phyloP scores from a whole-genome alignment of 2,113 vertebrate species.

The Hippocampus mohnikei region DNA sequence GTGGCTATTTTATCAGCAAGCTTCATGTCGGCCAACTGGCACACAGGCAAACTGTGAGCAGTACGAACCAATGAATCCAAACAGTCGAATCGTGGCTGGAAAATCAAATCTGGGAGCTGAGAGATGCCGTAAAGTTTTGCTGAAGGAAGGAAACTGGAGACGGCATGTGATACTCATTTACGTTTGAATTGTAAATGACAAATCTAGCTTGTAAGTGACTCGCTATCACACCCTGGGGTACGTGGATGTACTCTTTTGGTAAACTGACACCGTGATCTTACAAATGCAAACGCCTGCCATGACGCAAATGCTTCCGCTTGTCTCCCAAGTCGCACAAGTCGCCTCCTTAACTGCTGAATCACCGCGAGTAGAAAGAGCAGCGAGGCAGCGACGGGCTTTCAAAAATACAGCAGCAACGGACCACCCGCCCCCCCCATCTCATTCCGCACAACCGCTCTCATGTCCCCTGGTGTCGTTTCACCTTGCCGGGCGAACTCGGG shows the following conservation, averaged over 20 bases:
- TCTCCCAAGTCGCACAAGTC: slow-evolving; percentile 36
- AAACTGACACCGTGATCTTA: neutral
- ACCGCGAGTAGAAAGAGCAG: slow-evolving; percentile 45
- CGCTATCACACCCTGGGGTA: neutral
- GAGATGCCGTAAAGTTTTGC: slow-evolving; percentile 7
- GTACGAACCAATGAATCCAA: neutral
- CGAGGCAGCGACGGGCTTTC: slow-evolving; percentile 18
- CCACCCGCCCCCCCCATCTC: slow-evolving; percentile 10
- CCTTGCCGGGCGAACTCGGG: slow-evolving; percentile 19
- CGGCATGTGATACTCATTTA: neutral
- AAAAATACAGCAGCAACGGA: slow-evolving; percentile 21
- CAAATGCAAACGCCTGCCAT: neutral
- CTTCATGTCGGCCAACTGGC: slow-evolving; percentile 1
- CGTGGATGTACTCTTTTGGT: neutral
- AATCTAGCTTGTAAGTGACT: neutral
- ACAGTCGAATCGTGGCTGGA: slow-evolving; percentile 3
- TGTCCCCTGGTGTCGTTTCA: slow-evolving; percentile 34
- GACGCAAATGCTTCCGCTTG: slow-evolving; percentile 30
- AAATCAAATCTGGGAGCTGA: slow-evolving; percentile 2
- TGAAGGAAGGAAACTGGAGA: slow-evolving; percentile 4
- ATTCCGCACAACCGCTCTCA: slow-evolving; percentile 1
- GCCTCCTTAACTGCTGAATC: slow-evolving; percentile 50
- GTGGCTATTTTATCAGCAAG: neutral
- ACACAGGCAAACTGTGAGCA: neutral
- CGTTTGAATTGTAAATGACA: slow-evolving; percentile 7